Evolutionary conservation across 1,140 invertebrate species (phyloP).

Genomic region (Drosophila grimshawi): DNA sequence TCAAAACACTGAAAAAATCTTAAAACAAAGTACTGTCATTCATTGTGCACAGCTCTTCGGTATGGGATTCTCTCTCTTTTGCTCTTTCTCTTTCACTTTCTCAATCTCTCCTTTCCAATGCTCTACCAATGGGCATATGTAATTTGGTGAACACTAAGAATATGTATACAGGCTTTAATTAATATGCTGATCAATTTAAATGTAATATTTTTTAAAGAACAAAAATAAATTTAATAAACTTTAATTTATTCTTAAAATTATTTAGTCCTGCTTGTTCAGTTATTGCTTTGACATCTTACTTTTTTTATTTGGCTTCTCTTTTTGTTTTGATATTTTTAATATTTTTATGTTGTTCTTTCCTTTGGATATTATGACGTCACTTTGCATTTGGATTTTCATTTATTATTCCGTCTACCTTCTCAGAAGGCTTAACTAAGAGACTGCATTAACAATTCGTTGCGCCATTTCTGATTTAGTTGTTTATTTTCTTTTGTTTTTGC

Average conservation of each 20-base stretch:
- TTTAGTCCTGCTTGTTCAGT: too few relatives aligned
- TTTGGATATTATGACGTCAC: not conserved
- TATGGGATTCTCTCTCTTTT: conserved; percentile 11
- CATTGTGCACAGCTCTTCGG: conserved; percentile 72
- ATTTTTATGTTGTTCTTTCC: too few relatives aligned
- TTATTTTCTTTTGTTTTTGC: conserved; percentile 38
- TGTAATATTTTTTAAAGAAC: too few relatives aligned
- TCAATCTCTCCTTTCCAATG: conserved; percentile 1
- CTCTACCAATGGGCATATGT: not conserved
- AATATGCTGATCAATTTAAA: too few relatives aligned
- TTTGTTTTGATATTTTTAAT: too few relatives aligned
- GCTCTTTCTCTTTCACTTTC: conserved; percentile 11
- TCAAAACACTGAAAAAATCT: conserved; percentile 49
- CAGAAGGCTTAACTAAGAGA: not conserved
- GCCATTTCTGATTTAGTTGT: not conserved
- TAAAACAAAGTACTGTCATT: conserved; percentile 78
- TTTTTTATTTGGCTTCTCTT: too few relatives aligned
- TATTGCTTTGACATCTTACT: too few relatives aligned
- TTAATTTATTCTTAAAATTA: too few relatives aligned
- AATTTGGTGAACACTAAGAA: not conserved
- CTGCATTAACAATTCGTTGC: not conserved
- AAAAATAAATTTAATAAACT: too few relatives aligned
- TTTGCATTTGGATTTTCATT: not conserved
- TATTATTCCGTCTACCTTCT: not conserved
- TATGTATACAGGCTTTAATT: too few relatives aligned